Conservation (phyloP, 2,113 vertebrate genomes). For the Trogon surrucura region DNA sequence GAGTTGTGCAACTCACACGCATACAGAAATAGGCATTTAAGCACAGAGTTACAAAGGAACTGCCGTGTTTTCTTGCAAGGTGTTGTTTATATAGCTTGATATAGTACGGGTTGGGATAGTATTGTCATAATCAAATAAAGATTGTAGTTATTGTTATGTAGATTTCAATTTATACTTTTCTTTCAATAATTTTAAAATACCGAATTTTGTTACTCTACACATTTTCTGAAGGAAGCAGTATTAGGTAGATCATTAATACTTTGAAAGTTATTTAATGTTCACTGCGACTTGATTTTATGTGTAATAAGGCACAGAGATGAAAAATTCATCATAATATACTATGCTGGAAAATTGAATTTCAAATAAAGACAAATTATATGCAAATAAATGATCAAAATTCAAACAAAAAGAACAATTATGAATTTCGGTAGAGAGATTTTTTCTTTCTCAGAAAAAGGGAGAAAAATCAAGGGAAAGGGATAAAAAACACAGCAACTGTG, state of each 20-base stretch:
- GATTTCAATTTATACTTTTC: not conserved
- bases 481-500: not conserved
- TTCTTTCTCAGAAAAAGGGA: not conserved
- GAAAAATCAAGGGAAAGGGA: fast-evolving
- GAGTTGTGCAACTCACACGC: not conserved
- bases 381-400: conserved; percentile 35
- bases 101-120: not conserved
- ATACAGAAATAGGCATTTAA: not conserved
- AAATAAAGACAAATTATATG: not conserved
- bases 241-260: not conserved
- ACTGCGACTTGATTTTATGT: not conserved
- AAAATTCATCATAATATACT: not conserved
- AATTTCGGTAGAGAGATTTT: not conserved
- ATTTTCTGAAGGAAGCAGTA: not conserved
- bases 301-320: not conserved
- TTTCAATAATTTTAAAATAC: not conserved
- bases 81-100: not conserved
- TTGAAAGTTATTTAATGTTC: not conserved
- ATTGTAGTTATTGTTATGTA: not conserved
- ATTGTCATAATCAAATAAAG: not conserved
- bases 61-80: not conserved
- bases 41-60: not conserved
- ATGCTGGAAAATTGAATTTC: not conserved
- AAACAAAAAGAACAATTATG: not conserved
- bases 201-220: not conserved